Percentiles rank a stretch among this genome's conserved stretches.
These are phyloP conservation scores for Syndactyla subalaris DNA, from an alignment of 2,797 vertebrate species.

Conservation along the genomic window DNA sequence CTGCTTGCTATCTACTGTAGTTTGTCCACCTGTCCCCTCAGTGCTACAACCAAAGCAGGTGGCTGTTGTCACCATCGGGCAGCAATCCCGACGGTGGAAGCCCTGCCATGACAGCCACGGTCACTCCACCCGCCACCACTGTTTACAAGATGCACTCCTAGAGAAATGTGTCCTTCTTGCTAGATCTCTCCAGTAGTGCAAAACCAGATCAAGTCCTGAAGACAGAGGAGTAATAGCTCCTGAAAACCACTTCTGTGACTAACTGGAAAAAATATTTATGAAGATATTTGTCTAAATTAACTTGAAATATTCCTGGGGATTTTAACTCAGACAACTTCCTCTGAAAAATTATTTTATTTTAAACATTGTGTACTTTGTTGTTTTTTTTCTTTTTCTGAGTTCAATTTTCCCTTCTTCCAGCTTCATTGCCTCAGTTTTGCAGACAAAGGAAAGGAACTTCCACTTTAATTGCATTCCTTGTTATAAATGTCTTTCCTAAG, in stretches of 20 bases:
- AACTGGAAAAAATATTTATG: neutral
- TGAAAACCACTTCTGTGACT: neutral
- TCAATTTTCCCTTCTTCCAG: neutral
- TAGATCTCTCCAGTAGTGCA: neutral
- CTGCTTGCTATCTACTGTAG: neutral
- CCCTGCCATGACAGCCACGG: neutral
- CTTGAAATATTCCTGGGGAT: neutral
- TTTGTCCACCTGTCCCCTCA: neutral
- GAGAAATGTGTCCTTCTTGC: neutral
- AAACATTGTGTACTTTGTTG: neutral
- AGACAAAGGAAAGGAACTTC: neutral
- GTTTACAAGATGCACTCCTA: neutral
- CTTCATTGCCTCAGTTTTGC: neutral
- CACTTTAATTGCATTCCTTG: neutral
- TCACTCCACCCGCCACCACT: neutral
- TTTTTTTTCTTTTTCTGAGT: neutral
- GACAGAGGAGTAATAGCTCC: neutral
- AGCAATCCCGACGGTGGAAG: rapidly evolving
- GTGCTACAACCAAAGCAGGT: neutral
- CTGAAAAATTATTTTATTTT: neutral
- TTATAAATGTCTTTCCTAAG: neutral
- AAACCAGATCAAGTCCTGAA: neutral
- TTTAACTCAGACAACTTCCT: neutral
- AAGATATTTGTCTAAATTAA: neutral
- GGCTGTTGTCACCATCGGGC: neutral